These are phyloP conservation scores for Caradrina kadenii DNA, from an alignment of 2,888 invertebrate genomes.

Conservation along the genomic window DNA sequence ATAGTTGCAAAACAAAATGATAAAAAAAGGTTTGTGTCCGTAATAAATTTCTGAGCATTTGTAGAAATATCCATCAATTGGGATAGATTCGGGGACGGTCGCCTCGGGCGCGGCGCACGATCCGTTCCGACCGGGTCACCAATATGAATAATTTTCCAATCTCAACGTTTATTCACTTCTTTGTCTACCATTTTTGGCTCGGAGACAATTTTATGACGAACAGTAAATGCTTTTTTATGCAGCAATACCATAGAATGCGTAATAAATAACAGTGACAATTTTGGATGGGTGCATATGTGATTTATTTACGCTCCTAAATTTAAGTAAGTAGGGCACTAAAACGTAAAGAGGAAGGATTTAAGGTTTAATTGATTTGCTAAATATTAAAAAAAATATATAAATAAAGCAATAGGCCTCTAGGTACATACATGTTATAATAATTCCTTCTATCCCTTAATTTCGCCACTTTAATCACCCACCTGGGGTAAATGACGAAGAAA, in stretches of 20 bases:
- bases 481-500: slow-evolving; percentile 35
- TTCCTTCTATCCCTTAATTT: slow-evolving; percentile 16
- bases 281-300: slow-evolving; percentile 30
- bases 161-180: slow-evolving; percentile 79
- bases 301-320: slow-evolving; percentile 22
- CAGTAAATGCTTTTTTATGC: slow-evolving; percentile 75
- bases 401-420: background rate
- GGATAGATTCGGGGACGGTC: slow-evolving; percentile 51
- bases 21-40: slow-evolving; percentile 68
- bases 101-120: slow-evolving; percentile 60
- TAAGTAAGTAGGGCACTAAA: slow-evolving; percentile 6
- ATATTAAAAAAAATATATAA: background rate
- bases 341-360: background rate
- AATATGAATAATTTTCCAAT: slow-evolving; percentile 87
- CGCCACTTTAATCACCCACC: slow-evolving; percentile 23
- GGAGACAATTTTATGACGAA: slow-evolving; percentile 77
- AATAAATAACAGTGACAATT: slow-evolving; percentile 55
- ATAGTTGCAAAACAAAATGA: slow-evolving; percentile 65
- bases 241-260: slow-evolving; percentile 50
- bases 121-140: slow-evolving; percentile 72
- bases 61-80: slow-evolving; percentile 68
- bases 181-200: slow-evolving; percentile 77
- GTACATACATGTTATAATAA: background rate
- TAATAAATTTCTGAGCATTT: slow-evolving; percentile 74
- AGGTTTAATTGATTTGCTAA: background rate